phyloP scores from a whole-genome alignment of 2,113 vertebrate species.

The Rynchops niger region DNA sequence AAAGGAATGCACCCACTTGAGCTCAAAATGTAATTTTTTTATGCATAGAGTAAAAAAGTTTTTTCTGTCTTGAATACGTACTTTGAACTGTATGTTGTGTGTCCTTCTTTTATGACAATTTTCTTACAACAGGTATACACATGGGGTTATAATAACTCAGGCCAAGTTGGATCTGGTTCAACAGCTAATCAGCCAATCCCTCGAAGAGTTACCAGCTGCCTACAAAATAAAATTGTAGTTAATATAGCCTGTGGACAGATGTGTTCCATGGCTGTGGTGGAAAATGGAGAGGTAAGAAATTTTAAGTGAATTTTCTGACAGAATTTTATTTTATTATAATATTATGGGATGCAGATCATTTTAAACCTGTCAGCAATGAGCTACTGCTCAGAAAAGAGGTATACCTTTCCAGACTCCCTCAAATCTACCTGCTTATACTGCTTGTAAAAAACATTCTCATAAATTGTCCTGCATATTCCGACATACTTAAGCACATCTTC shows the following conservation, averaged over 20 bases:
- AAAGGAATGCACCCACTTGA: background rate
- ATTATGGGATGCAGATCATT: background rate
- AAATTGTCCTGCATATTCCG: background rate
- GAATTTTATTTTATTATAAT: background rate
- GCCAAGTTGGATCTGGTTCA: slow-evolving; percentile 96
- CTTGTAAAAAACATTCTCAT: background rate
- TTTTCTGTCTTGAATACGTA: background rate
- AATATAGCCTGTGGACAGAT: slow-evolving; percentile 96
- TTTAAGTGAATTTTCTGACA: background rate
- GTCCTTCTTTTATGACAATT: background rate
- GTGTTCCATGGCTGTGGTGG: slow-evolving; percentile 95
- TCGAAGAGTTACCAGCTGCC: slow-evolving; percentile 90
- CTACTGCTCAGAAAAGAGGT: background rate
- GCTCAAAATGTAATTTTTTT: background rate
- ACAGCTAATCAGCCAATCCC: slow-evolving; percentile 96
- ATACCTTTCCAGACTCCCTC: background rate
- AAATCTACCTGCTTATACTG: background rate
- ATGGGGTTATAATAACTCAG: slow-evolving; percentile 98
- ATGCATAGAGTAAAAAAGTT: background rate
- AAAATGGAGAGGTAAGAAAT: slow-evolving; percentile 90
- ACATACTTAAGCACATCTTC: background rate
- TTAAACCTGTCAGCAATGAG: background rate
- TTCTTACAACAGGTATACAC: slow-evolving; percentile 85
- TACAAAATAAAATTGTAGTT: slow-evolving; percentile 91
- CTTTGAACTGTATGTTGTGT: background rate